Evolutionary conservation across 2,888 invertebrate genomes (phyloP), one percentile per base, ranked within the genome.

Genomic region (Tachina fera): DNA sequence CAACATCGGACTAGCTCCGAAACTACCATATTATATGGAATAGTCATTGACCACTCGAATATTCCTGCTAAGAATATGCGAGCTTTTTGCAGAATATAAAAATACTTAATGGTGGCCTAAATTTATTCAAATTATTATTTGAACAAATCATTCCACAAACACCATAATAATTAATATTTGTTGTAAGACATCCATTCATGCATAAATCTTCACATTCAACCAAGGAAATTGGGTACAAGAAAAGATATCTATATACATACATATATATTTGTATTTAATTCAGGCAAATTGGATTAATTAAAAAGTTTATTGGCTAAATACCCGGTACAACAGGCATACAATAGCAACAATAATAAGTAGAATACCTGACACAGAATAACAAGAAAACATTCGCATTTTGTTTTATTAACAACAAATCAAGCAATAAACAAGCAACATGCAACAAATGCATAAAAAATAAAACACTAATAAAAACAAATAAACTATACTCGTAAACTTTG

Each of bases 281-380:
- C 90, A 89, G 88, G 89, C 90, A 90, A 91, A 91, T 91, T 91
- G 90, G 91, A 90, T 91, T 91, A 91, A 90, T 91, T 90, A 91
- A 91, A 90, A 89, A 90, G 90, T 91, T 91, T 90, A 91, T 90
- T 89, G 90, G 89, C 61, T 76, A 71, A 76, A 68, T 76, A 63
- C n/a, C 22, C 47, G 45, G 67, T 51, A 61, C 67, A 53, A 67
- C 61, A 75, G 51, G n/a, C 56, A 70, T 5, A 22, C 58, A 72
- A 47, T 53, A 75, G 41, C 70, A 75, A 79, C 60, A 65, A 61
- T 68, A 19, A 31, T 31, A 68, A 60, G 47, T 71, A 43, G 47
- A 72, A 67, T 60, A 22, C 43, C 11, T 31, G 14, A 31, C 31
- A 31, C 31, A 14, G 31, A 67, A 67, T 67, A 67, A 58, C 67